Percentiles rank a stretch among this genome's conserved stretches.
Evolutionary conservation across 1,140 invertebrate genomes (phyloP).

Genomic region (Danaus plexippus): DNA sequence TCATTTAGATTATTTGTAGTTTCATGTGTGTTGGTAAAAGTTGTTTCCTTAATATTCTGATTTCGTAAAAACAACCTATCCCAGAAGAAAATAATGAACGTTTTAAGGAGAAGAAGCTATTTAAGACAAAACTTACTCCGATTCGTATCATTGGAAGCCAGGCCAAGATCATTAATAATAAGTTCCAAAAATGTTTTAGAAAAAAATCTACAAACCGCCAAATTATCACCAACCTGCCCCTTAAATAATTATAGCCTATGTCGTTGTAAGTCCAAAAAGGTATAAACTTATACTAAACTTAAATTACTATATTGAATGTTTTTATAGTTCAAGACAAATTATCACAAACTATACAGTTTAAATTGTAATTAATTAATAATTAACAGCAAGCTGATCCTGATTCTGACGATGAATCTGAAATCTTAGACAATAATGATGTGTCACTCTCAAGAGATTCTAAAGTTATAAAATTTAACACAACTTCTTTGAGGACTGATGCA

Average conservation of each 20-base stretch:
- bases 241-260: slow-evolving; percentile 7
- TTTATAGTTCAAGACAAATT: neutral
- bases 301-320: neutral
- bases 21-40: no score
- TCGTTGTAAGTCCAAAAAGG: slow-evolving; percentile 28
- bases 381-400: slow-evolving; percentile 36
- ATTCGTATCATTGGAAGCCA: slow-evolving; percentile 8
- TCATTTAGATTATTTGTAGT: no score
- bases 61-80: no score
- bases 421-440: slow-evolving; percentile 38
- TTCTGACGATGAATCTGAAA: slow-evolving; percentile 49
- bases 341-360: slow-evolving; percentile 2
- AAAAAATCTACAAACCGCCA: slow-evolving; percentile 6
- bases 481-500: slow-evolving; percentile 76
- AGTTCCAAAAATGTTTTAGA: neutral
- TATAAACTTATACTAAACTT: neutral
- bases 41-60: no score
- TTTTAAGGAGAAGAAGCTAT: slow-evolving; percentile 24
- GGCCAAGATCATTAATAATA: slow-evolving; percentile 1
- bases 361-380: slow-evolving; percentile 12
- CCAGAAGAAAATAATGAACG: slow-evolving; percentile 7
- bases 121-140: slow-evolving; percentile 7
- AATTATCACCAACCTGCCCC: slow-evolving; percentile 1
- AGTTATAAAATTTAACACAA: slow-evolving; percentile 73
- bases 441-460: slow-evolving; percentile 71